Percentiles rank a stretch among this genome's conserved stretches.
These are phyloP conservation scores for Palythoa heliodiscus DNA, from an alignment of 92 coral and sea anemone genomes.

Conservation along the genomic window DNA sequence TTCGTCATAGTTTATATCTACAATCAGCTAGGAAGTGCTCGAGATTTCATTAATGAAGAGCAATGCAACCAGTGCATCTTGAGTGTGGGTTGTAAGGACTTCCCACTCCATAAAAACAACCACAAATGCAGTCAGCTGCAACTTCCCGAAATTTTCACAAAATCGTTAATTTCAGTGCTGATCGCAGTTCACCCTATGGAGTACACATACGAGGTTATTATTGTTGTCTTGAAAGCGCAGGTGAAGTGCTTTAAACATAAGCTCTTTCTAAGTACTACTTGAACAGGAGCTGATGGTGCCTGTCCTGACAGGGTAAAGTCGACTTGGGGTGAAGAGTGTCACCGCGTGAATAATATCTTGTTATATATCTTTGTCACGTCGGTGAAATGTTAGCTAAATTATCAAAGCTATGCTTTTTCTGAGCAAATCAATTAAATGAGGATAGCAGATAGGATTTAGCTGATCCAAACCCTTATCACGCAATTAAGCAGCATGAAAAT, in stretches of 20 bases:
- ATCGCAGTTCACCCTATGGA: conserved; percentile 70
- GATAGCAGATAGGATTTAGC: conserved; percentile 59
- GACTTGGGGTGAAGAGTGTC: conserved; percentile 74
- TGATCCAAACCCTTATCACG: conserved; percentile 61
- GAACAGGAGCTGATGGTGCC: conserved; percentile 87
- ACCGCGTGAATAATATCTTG: conserved; percentile 75
- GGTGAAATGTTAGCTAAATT: conserved; percentile 66
- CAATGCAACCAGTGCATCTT: conserved; percentile 43
- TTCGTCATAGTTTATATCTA: conserved; percentile 97
- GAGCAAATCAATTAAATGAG: conserved; percentile 70
- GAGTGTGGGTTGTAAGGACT: conserved; percentile 33
- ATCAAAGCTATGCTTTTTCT: conserved; percentile 61
- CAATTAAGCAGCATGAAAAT: conserved; percentile 53
- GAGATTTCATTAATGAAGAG: conserved; percentile 58
- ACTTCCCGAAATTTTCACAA: conserved; percentile 28
- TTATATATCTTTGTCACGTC: conserved; percentile 66
- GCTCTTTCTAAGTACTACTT: conserved; percentile 84
- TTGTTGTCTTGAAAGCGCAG: conserved; percentile 94
- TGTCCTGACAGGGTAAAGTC: conserved; percentile 71
- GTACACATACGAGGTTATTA: conserved; percentile 76
- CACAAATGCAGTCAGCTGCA: conserved; percentile 44
- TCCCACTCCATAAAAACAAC: not conserved
- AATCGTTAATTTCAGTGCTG: conserved; percentile 36
- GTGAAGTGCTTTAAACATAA: conserved; percentile 82
- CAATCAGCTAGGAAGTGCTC: conserved; percentile 81